These are phyloP conservation scores for Apamea sordens DNA, from an alignment of 2,888 invertebrate species.

Conservation along the genomic window DNA sequence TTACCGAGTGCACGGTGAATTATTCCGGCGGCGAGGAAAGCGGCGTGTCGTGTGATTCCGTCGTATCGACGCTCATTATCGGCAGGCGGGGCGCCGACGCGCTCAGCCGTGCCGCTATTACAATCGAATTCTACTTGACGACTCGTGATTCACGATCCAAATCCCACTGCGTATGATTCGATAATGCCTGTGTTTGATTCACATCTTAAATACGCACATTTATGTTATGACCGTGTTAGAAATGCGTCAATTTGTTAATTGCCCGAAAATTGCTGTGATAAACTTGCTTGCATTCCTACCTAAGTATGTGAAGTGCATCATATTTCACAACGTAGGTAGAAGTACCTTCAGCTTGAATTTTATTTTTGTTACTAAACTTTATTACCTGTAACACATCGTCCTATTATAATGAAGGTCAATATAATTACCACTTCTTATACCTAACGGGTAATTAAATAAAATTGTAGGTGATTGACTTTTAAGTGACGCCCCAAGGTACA, in stretches of 20 bases:
- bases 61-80: constrained; percentile 83
- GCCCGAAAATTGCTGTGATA: background rate
- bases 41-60: constrained; percentile 78
- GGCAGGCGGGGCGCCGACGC: constrained; percentile 73
- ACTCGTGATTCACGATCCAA: constrained; percentile 85
- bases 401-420: constrained; percentile 1
- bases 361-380: background rate
- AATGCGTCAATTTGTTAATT: constrained; percentile 15
- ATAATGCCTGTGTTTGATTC: constrained; percentile 65
- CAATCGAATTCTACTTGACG: constrained; percentile 84
- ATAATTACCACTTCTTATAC: constrained; percentile 5
- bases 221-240: constrained; percentile 10
- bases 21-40: constrained; percentile 71
- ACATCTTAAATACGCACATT: constrained; percentile 57
- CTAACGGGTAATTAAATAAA: constrained; percentile 1
- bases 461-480: constrained; percentile 9
- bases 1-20: constrained; percentile 77
- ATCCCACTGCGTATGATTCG: constrained; percentile 78
- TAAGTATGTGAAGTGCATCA: background rate
- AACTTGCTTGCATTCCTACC: background rate
- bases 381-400: background rate
- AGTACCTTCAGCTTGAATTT: background rate
- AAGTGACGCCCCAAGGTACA: constrained; percentile 13
- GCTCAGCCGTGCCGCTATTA: constrained; percentile 82
- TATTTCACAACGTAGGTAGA: background rate